Evolutionary conservation across 2,797 vertebrate species (phyloP), one percentile per base, ranked within the genome.

Genomic region (Tokudaia tokunoshimensis): DNA sequence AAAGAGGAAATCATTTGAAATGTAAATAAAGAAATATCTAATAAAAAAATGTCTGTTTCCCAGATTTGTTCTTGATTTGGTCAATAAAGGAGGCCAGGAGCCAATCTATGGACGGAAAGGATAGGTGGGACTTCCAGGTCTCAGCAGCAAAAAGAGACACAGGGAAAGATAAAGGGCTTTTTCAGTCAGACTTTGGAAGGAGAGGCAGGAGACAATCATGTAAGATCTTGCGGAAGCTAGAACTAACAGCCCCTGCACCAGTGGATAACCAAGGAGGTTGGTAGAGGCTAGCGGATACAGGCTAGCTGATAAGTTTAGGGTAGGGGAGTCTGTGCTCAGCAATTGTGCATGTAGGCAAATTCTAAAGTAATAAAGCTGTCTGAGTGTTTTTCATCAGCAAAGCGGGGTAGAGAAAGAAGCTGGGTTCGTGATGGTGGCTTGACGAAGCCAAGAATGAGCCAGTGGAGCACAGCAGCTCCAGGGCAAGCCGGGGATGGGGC

Each of bases 401-500:
- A 37, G 70, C 3, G 37, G 70, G 19, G 70, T 37, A 72, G n/a
- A 72, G n/a, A 72, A 20, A 72, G n/a, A 72, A 72, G n/a, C n/a
- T 4, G 17, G 19, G 70, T 72, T 3, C 2, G 70, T 37, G 3
- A 72, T 37, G n/a, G 70, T 72, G 17, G 17, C n/a, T 37, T 72
- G 70, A 17, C 1, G 0, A 72, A 72, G n/a, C n/a, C n/a, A 72
- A 37, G n/a, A 72, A 8, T 37, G 70, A 37, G n/a, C n/a, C 19
- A 20, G 70, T n/a, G 34, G 67, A 70, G 2, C 3, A 17, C 34
- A 37, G n/a, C n/a, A 37, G 17, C n/a, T 72, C 70, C 19, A 3
- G 2, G 34, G 70, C 19, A 20, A 37, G 19, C 0, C 0, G 3
- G 1, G 13, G 37, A 6, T 19, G 34, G 17, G 17, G n/a, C 70